Evolutionary conservation across 2,113 vertebrate genomes (phyloP), one percentile per base, ranked within the genome.

Genomic region (Delphinus delphis): DNA sequence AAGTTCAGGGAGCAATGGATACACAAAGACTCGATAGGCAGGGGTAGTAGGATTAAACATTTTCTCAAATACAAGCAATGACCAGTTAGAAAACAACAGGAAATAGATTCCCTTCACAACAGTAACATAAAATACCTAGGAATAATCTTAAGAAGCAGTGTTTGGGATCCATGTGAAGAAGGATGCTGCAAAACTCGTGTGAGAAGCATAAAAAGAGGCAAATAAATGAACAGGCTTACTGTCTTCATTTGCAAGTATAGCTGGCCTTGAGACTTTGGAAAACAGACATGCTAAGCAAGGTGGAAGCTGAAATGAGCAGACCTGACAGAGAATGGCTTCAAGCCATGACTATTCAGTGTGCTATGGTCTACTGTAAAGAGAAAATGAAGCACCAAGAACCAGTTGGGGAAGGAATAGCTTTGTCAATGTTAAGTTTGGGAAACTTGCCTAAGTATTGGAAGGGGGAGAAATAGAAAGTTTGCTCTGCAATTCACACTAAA

Each of bases 61-160:
- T 77, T 88, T 89, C 95, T 79, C 79, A 95, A 92, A 33, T 74
- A 67, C 31, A 73, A 95, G 70, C 63, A 79, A 76, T 70, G 74
- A 88, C 62, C 26, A 53, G 25, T 82, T 74, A 74, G 36, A 93
- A 82, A 71, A 86, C 28, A 82, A 70, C 38, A 88, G 31, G 47
- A 83, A 83, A 67, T 74, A 47, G 58, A 74, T 38, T 74, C 38
- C 33, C 47, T 88, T 88, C 58, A 82, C 58, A 74, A 73, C 10
- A 65, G 18, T 55, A 92, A 67, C 31, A 82, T 20, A 79, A 71
- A 67, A 67, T 60, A 82, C 67, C 25, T 67, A 60, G 81, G 55
- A 82, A 82, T 92, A 76, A 74, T 44, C 47, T 38, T 65, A 81
- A 67, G 33, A 81, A 67, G 26, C 31, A 95, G 41, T 86, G 26